These are phyloP conservation scores for Danionella cerebrum DNA, from an alignment of 2,113 vertebrate species.

Conservation along the genomic window DNA sequence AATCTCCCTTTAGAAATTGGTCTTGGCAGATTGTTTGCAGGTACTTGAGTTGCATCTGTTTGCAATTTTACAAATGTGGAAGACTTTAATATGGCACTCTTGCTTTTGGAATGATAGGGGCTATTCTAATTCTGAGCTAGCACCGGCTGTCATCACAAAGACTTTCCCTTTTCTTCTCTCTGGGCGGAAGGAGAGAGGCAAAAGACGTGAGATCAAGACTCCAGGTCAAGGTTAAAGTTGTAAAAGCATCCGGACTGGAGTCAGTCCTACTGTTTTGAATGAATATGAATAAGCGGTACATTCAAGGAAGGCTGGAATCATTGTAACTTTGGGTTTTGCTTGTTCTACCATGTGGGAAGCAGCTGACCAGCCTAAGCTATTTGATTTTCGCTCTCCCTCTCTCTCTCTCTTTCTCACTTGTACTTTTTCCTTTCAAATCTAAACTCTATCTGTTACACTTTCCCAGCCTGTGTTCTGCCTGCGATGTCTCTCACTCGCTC, in stretches of 20 bases:
- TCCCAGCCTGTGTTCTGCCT: slow-evolving; percentile 16
- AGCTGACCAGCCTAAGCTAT: slow-evolving; percentile 87
- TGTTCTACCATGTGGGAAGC: slow-evolving; percentile 89
- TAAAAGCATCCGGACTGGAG: background rate
- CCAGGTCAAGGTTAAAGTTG: background rate
- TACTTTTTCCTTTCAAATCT: slow-evolving; percentile 13
- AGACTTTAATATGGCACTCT: slow-evolving; percentile 95
- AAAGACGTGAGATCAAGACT: background rate
- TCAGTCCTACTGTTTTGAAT: background rate
- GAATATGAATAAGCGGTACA: background rate
- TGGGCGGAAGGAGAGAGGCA: background rate
- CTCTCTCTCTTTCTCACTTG: slow-evolving; percentile 13
- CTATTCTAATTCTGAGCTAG: slow-evolving; percentile 96
- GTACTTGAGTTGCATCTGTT: slow-evolving; percentile 99
- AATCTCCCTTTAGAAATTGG: slow-evolving; percentile 99
- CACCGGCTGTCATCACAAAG: slow-evolving; percentile 77
- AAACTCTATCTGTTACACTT: slow-evolving; percentile 27
- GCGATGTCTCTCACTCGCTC: slow-evolving; percentile 28
- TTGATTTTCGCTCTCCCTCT: slow-evolving; percentile 24
- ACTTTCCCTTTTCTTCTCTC: slow-evolving; percentile 2
- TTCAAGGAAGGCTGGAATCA: slow-evolving; percentile 78
- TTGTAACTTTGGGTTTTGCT: slow-evolving; percentile 79
- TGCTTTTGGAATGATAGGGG: slow-evolving; percentile 69
- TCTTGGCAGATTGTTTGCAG: slow-evolving; percentile 99
- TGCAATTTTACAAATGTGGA: slow-evolving; percentile 99